These are phyloP conservation scores for Rallus crepitans DNA, from an alignment of 2,797 vertebrate genomes.

Conservation along the genomic window DNA sequence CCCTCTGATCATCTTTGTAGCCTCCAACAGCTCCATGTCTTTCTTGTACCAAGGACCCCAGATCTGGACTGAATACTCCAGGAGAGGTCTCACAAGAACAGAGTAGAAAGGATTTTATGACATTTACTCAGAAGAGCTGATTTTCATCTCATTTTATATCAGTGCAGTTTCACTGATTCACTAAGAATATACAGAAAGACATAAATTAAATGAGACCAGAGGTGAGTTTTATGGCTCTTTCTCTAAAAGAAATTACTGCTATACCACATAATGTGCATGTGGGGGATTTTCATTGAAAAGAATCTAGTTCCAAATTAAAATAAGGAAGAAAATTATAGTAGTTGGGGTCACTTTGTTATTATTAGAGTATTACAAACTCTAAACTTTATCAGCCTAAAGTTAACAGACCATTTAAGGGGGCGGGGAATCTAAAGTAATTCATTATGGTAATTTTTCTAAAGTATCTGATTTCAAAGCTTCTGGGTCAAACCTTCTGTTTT, in stretches of 20 bases:
- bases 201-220: neutral
- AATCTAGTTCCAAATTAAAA: neutral
- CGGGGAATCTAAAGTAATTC: neutral
- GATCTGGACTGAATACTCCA: too few species aligned
- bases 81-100: too few species aligned
- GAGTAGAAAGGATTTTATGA: neutral
- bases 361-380: neutral
- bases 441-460: neutral
- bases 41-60: too few species aligned
- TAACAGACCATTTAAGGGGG: fast-evolving
- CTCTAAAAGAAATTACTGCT: neutral
- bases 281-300: neutral
- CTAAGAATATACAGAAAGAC: neutral
- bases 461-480: neutral
- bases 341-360: neutral
- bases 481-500: neutral
- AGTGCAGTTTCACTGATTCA: neutral
- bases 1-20: too few species aligned
- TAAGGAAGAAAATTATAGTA: neutral
- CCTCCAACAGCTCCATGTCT: too few species aligned
- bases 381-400: neutral
- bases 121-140: neutral
- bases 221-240: neutral
- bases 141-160: neutral
- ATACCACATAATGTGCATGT: neutral